Evolutionary conservation across 2,888 invertebrate genomes (phyloP).

Genomic region (Endomychus coccineus): DNA sequence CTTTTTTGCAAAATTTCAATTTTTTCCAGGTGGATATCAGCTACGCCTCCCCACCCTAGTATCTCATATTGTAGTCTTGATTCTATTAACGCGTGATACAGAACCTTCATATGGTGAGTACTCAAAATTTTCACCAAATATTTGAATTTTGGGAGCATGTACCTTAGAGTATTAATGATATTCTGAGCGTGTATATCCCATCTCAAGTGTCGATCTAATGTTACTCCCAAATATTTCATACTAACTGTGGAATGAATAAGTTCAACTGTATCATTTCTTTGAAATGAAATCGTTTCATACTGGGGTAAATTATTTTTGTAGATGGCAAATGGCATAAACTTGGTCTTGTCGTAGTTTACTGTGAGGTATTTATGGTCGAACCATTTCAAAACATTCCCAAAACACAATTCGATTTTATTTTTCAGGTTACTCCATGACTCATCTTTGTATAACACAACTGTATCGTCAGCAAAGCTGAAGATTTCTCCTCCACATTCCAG

Average conservation of each 20-base stretch:
- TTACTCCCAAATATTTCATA: constrained; percentile 1
- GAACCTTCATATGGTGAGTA: constrained; percentile 2
- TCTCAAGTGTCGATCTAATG: constrained; percentile 1
- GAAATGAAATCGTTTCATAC: neutral
- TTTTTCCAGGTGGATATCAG: neutral
- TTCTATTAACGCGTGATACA: constrained; percentile 7
- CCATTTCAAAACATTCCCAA: neutral
- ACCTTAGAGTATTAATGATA: constrained; percentile 1
- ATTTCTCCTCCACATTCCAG: neutral
- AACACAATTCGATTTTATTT: neutral
- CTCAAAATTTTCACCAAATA: no score
- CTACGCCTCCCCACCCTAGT: constrained; percentile 2
- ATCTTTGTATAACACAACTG: neutral
- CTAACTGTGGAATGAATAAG: neutral
- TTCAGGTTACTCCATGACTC: neutral
- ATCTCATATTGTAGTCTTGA: constrained; percentile 2
- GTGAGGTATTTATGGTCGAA: constrained; percentile 3
- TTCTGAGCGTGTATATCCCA: neutral
- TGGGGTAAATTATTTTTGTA: neutral
- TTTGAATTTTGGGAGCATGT: neutral
- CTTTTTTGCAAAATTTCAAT: constrained; percentile 2
- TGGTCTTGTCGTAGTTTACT: constrained; percentile 2
- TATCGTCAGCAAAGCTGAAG: constrained; percentile 2
- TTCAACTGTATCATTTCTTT: neutral
- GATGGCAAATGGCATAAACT: neutral